Evolutionary conservation across 2,888 invertebrate species (phyloP), one percentile per base, ranked within the genome.

Genomic region (Amiota minor): DNA sequence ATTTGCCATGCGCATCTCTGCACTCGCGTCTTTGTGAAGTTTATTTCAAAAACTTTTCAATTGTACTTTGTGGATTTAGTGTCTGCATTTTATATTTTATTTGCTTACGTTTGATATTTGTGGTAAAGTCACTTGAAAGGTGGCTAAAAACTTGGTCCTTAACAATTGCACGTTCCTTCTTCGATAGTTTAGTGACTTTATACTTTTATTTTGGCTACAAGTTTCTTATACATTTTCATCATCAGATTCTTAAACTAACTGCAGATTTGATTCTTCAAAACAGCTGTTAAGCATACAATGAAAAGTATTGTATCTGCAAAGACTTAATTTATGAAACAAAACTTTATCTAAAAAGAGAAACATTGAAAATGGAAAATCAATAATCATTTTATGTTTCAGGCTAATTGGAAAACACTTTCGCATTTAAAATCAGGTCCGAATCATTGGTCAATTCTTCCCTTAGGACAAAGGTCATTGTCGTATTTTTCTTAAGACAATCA

Each of bases 61-160:
- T 70, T 70, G 70, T 49, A 70, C 70, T 70, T 70, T 70, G 70
- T 70, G 70, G 70, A 70, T 70, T 70, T 70, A 70, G 45, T 61
- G 70, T 61, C 70, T 70, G 70, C 70, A 23, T 61, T 61, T 56
- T 9, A 50, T 56, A 70, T 70, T 70, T 70, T 70, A 70, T 70
- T 70, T 70, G 70, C 70, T 55, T 61, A 70, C 70, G 59, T 16
- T 70, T 61, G 61, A 49, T 49, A 61, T 18, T 61, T 45, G 70
- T 50, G 70, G 70, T 49, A 59, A 70, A 70, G 70, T 59, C 59
- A 59, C 46, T 47, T 59, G 61, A 46, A 59, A 16, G 61, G 23
- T 62, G 45, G 11, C 18, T 20, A 50, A 70, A 35, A 70, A 70
- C 61, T 70, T 70, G 9, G 61, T 70, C 70, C 70, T 70, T 16